Conservation (phyloP, 2,888 invertebrate species). For the Gastracanthus pulcherrimus region DNA sequence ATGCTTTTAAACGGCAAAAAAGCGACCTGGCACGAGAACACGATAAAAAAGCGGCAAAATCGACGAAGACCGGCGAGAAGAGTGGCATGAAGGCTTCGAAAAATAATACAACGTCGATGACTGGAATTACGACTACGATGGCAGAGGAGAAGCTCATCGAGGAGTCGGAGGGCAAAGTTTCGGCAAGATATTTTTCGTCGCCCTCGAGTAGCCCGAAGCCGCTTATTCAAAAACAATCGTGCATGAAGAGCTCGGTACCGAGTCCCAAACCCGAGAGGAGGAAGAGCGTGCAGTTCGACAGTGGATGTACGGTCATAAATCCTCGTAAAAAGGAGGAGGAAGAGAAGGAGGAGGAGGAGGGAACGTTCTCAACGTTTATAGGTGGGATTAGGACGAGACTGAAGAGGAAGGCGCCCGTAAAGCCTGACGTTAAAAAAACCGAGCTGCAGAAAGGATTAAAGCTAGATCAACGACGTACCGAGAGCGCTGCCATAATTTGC, state of each 20-base stretch:
- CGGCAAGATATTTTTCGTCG: neutral
- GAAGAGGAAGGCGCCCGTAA: constrained; percentile 63
- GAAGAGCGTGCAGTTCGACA: constrained; percentile 70
- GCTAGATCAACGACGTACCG: constrained; percentile 30
- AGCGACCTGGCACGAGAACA: constrained; percentile 2
- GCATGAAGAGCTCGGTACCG: constrained; percentile 60
- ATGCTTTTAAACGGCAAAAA: constrained; percentile 58
- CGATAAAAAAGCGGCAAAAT: neutral
- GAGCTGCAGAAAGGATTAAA: constrained; percentile 43
- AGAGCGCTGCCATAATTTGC: constrained; percentile 50
- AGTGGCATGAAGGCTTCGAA: constrained; percentile 1
- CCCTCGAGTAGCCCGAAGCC: constrained; percentile 12
- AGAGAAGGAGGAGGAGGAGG: constrained; percentile 47
- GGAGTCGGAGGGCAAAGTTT: neutral
- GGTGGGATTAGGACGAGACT: constrained; percentile 55
- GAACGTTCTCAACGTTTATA: constrained; percentile 50
- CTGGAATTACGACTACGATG: neutral
- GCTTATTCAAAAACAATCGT: constrained; percentile 59
- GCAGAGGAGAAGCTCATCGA: neutral
- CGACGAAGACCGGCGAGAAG: neutral
- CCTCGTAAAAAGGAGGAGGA: constrained; percentile 48
- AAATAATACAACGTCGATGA: constrained; percentile 5
- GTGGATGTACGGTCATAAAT: constrained; percentile 62
- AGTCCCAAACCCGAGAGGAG: constrained; percentile 62
- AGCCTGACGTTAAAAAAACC: constrained; percentile 55